Evolutionary conservation across 1,140 invertebrate species (phyloP), one percentile per base, ranked within the genome.

Genomic region (Polypedilum vanderplanki): DNA sequence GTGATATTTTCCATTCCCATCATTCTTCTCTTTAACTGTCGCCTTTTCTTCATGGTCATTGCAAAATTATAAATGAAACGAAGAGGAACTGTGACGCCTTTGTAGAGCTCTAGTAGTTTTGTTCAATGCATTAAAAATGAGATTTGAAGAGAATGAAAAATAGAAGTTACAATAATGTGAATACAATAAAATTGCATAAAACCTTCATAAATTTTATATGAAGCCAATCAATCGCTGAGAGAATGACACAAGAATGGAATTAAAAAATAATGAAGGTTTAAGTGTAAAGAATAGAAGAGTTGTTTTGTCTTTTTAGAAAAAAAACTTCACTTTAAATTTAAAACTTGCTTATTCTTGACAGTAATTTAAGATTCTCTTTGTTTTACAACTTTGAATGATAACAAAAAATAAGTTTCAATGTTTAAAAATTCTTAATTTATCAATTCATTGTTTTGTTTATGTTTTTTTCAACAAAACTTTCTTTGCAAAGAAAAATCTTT

Each of bases 21-120:
- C 12, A 57, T 57, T n/a, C 41, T 46, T 15, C 46, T 57, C 12
- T n/a, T n/a, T 57, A 57, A n/a, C 9, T 57, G 7, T 57, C 4
- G 46, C 8, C n/a, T 57, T n/a, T 57, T 57, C 12, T 57, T 57
- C 46, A 57, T 57, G 46, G 46, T 57, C 46, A n/a, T n/a, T 57
- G n/a, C 9, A 46, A 57, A 57, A 57, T 57, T 57, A 57, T 57
- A 57, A 57, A 46, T 10, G 15, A 46, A 46, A 15, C n/a, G n/a
- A 57, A 57, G 3, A 57, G n/a, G 46, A 57, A 57, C 15, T n/a
- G 46, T 57, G 46, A 57, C 46, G 46, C 46, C 46, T 57, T 57
- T 57, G n/a, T n/a, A n/a, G n/a, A n/a, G n/a, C n/a, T n/a, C 41
- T 10, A 15, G 10, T 57, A 12, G 46, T 57, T n/a, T n/a, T 4